Conservation (phyloP, 2,113 vertebrate genomes). For the Nesospiza acunhae region DNA sequence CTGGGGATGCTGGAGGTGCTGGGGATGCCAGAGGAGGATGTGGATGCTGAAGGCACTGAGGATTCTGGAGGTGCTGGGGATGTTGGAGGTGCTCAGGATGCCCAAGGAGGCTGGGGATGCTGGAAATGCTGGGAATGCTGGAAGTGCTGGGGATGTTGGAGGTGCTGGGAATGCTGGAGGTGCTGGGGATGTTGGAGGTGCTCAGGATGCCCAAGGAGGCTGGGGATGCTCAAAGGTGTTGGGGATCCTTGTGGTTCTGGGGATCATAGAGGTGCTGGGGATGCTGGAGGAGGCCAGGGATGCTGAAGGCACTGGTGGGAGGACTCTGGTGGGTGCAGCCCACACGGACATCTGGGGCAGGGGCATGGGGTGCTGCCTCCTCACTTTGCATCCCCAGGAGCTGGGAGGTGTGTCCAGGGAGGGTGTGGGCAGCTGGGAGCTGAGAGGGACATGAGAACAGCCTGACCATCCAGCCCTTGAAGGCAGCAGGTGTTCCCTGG, state of each 20-base stretch:
- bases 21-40: background rate
- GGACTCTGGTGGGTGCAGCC: fast-evolving
- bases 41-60: background rate
- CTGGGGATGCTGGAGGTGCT: no score
- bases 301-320: background rate
- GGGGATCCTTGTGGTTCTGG: background rate
- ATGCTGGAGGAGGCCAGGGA: background rate
- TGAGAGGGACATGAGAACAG: background rate
- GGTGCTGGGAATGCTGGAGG: no score
- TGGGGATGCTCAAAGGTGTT: no score
- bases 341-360: fast-evolving
- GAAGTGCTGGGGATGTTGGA: background rate
- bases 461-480: background rate
- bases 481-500: background rate
- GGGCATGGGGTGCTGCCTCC: background rate
- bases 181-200: fast-evolving
- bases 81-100: no score
- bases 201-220: fast-evolving
- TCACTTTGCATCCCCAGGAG: background rate
- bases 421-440: background rate
- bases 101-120: no score
- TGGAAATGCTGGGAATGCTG: background rate
- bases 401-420: background rate
- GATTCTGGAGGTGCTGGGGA: no score
- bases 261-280: background rate